Evolutionary conservation across 2,888 invertebrate species (phyloP), one percentile per base, ranked within the genome.

Genomic region (Anarsia innoxiella): DNA sequence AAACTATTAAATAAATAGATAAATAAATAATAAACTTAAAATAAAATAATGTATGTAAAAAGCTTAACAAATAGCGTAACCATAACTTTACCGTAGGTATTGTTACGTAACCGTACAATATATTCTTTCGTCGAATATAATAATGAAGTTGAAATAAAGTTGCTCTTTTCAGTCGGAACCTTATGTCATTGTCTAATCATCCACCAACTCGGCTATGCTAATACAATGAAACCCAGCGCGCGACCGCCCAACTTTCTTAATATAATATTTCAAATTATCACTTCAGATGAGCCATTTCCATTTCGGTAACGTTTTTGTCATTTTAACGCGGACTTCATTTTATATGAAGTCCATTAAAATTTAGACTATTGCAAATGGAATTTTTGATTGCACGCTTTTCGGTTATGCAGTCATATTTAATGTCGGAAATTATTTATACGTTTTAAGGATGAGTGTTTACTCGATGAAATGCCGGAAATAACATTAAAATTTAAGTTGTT

Each of bases 241-340:
- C n/a, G n/a, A 44, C 48, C 45, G 48, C 40, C 41, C 45, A 72
- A 70, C 64, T 72, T 72, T 64, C 59, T 63, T 67, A 68, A 70
- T 72, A 66, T 67, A 62, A 66, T 66, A 65, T 59, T 61, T 53
- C 45, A 46, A 56, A 66, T n/a, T n/a, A n/a, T n/a, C n/a, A 70
- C 56, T 66, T 62, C 25, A 33, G 8, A 2, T 19, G 12, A 14
- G 3, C 12, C 23, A 25, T 14, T 33, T 58, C 59, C 59, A 66
- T 63, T 66, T 56, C 52, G 44, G 45, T 46, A 45, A 11, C 31
- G 33, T 46, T 47, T 50, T 52, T 50, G 31, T 35, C 31, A 31
- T 27, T 28, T 39, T 39, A 39, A 36, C 31, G 37, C 37, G n/a
- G n/a, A n/a, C n/a, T n/a, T n/a, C n/a, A n/a, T n/a, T n/a, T n/a